Conservation (phyloP, 1,140 invertebrate species). For the Calycopis cecrops region DNA sequence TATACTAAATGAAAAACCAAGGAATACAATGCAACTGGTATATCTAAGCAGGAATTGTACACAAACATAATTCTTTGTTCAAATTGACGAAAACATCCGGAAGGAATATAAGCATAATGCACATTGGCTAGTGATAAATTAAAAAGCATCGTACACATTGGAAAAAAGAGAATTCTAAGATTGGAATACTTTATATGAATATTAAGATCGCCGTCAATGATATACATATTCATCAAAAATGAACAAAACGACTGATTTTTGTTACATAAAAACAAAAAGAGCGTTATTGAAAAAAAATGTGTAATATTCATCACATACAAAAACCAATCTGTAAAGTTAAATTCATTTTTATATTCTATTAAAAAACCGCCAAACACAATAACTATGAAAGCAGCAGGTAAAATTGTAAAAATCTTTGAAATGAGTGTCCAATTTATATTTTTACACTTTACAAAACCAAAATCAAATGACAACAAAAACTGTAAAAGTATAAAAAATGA, state of each 20-base stretch:
- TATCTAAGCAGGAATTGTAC: neutral
- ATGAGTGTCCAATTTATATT: neutral
- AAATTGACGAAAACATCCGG: neutral
- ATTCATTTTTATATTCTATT: neutral
- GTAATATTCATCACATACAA: neutral
- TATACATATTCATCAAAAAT: neutral
- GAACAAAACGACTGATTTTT: neutral
- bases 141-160: neutral
- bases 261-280: neutral
- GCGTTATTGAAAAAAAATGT: neutral
- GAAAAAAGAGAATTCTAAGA: neutral
- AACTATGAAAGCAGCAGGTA: slow-evolving; percentile 1
- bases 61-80: neutral
- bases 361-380: neutral
- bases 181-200: neutral
- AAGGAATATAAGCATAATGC: neutral
- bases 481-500: neutral
- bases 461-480: slow-evolving; percentile 3
- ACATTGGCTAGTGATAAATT: neutral
- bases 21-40: neutral
- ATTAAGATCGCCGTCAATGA: neutral
- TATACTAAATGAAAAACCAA: neutral
- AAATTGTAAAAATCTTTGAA: neutral
- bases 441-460: neutral
- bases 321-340: neutral